Base-by-base conservation (phyloP, 2,797 vertebrate species). In the Acrocephalus scirpaceus region DNA sequence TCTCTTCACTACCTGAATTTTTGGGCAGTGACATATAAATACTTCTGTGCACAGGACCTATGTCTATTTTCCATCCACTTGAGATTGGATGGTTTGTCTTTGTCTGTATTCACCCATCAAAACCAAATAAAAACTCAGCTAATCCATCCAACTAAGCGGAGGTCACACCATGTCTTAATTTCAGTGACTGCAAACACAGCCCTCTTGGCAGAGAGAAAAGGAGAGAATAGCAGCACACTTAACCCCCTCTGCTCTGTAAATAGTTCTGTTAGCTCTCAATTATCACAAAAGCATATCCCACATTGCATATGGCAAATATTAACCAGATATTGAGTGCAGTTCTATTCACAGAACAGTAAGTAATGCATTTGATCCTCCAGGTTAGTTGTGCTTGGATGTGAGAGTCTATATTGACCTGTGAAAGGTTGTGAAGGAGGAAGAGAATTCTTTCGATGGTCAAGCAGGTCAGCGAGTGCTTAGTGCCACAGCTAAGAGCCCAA, bases 261-360 rank as follows among this genome's bases (percentile, higher is more conserved):
- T 77, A 96, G 54, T 88, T 90, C 88, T 93, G 80, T 94, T 95
- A 89, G 69, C 91, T 95, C 96, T 95, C 71, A 77, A 58, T 82
- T 93, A 75, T 89, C 74, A 82, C 90, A 81, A 92, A 92, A 85
- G 51, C 56, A 61, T 86, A 74, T 92, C 56, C 70, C 44, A 74
- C 80, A 82, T 67, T 91, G 72, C 47, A 51, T 21, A 26, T 72
- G 92, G 92, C 94, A 96, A 97, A 95, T 94, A 96, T 97, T 97
- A 97, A 97, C 96, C 89, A 95, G 87, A 50, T 93, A 95, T 40
- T 92, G 67, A 97, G 62, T 67, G 56, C 86, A 65, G 42, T 38
- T 82, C 80, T 80, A 82, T 94, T 96, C 91, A 84, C 25, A 30
- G 34, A 86, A 86, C 64, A 89, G 72, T 79, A 88, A 88, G 61